phyloP scores from a whole-genome alignment of 2,888 invertebrate species.

The Drosophila nr. perissopoda region DNA sequence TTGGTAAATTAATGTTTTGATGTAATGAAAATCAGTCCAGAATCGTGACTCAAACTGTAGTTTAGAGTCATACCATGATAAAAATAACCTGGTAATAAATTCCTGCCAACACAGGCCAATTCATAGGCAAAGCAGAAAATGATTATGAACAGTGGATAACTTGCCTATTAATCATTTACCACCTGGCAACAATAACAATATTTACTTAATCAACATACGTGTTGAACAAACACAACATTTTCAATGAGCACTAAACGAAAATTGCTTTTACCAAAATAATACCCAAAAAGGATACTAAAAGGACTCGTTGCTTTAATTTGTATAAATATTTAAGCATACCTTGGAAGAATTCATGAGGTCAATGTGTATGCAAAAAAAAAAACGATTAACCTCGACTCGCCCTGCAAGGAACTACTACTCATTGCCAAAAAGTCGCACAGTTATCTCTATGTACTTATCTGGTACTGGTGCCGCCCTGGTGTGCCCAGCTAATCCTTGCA shows the following conservation, averaged over 20 bases:
- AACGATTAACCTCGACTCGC: not conserved
- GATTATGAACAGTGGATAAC: not conserved
- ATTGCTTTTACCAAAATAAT: not conserved
- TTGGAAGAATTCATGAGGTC: not conserved
- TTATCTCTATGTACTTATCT: slow-evolving; percentile 16
- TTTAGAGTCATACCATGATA: no score
- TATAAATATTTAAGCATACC: not conserved
- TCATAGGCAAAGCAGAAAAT: no score
- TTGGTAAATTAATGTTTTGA: not conserved
- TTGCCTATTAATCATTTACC: not conserved
- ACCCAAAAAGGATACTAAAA: not conserved
- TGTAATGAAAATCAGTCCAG: not conserved
- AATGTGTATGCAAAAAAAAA: slow-evolving; percentile 6
- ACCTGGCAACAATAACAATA: not conserved
- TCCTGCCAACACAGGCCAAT: no score
- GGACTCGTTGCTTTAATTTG: not conserved
- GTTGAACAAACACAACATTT: not conserved
- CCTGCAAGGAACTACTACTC: not conserved
- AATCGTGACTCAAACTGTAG: not conserved
- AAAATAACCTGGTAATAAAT: no score
- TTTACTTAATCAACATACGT: not conserved
- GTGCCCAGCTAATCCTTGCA: slow-evolving; percentile 51
- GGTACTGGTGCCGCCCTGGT: slow-evolving; percentile 1
- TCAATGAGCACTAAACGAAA: not conserved
- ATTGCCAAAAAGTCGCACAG: not conserved